Percentiles rank a stretch among this genome's conserved stretches.
phyloP scores from a whole-genome alignment of 1,140 invertebrate genomes.

The Bombus waltoni region DNA sequence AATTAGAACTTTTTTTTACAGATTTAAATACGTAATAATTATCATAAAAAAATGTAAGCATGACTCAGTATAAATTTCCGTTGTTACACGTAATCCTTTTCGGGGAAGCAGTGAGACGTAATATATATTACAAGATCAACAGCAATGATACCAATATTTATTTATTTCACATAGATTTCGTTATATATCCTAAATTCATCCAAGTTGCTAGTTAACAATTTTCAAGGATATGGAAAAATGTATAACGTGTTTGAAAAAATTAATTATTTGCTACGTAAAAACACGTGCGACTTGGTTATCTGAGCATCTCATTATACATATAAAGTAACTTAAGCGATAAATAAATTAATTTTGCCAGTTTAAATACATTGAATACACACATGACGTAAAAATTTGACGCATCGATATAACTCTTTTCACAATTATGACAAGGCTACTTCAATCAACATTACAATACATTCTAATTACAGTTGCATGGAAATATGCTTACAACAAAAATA shows the following conservation, averaged over 20 bases:
- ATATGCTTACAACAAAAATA: not conserved
- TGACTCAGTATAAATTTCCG: not conserved
- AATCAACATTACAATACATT: not conserved
- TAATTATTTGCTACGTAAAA: not conserved
- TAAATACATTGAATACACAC: not conserved
- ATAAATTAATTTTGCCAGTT: not conserved
- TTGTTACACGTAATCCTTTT: not conserved
- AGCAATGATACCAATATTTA: not conserved
- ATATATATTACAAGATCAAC: not conserved
- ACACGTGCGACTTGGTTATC: not conserved
- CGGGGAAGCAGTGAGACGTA: not conserved
- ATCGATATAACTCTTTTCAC: not conserved
- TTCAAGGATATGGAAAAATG: not conserved
- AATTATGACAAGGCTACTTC: not conserved
- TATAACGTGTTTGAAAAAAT: not conserved
- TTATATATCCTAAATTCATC: not conserved
- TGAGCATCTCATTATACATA: not conserved
- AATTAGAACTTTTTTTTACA: not conserved
- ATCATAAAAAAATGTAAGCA: not conserved
- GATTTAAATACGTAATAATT: not conserved
- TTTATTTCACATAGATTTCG: not conserved
- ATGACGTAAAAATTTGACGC: constrained; percentile 27
- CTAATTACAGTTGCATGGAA: not conserved
- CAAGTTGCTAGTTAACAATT: not conserved
- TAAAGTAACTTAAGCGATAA: not conserved